These are phyloP conservation scores for Gonatopus flavifemur DNA, from an alignment of 1,140 invertebrate species.

Conservation along the genomic window DNA sequence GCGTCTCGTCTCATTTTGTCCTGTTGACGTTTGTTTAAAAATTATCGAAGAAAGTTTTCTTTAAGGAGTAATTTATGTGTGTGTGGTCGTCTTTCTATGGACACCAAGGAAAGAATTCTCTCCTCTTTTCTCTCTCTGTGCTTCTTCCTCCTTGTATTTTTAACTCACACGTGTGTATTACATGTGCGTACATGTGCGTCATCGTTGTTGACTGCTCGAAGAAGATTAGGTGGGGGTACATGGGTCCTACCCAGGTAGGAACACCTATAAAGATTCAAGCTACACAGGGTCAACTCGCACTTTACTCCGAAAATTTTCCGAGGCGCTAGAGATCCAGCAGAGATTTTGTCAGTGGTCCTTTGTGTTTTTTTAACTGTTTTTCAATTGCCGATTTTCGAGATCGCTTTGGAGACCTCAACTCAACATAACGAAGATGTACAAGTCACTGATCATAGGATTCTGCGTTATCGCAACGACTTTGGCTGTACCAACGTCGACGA, in stretches of 20 bases:
- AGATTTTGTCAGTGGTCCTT: no score
- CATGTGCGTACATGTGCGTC: conserved; percentile 22
- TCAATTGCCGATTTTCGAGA: no score
- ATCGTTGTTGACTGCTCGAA: not conserved
- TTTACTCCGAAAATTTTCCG: conserved; percentile 55
- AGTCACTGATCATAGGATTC: conserved; percentile 40
- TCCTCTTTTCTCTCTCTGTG: no score
- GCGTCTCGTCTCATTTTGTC: conserved; percentile 1
- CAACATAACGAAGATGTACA: conserved; percentile 43
- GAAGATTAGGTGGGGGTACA: conserved; percentile 23
- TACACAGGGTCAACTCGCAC: conserved; percentile 49
- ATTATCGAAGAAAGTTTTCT: conserved; percentile 53
- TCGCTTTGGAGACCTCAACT: no score
- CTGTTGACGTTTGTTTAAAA: conserved; percentile 56
- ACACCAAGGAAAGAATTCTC: no score
- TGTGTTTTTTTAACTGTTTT: conserved; percentile 13
- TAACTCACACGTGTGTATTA: conserved; percentile 27
- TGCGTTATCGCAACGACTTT: conserved; percentile 37
- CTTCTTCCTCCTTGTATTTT: no score
- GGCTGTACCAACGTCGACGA: conserved; percentile 38
- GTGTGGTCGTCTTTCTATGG: conserved; percentile 5
- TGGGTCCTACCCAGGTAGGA: conserved; percentile 28
- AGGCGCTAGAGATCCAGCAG: no score
- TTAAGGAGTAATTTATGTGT: no score
- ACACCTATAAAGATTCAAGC: conserved; percentile 56